Conservation (phyloP, 30 jellyfish, hydroid and myxozoan species). For the Pelagia noctiluca region DNA sequence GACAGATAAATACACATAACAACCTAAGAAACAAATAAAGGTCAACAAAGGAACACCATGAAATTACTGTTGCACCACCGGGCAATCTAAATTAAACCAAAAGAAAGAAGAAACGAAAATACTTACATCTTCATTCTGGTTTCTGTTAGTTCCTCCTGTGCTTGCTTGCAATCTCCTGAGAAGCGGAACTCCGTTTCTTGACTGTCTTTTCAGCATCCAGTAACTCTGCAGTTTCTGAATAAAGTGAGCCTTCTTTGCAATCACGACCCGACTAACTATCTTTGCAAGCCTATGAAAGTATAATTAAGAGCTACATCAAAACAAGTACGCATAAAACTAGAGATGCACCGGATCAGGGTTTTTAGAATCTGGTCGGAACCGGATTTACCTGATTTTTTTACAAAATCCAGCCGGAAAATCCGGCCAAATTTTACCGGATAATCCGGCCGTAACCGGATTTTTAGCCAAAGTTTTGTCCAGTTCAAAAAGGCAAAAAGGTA, state of each 20-base stretch:
- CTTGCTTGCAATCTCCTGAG: slow-evolving; percentile 91
- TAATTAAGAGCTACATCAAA: background rate
- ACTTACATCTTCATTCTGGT: slow-evolving; percentile 86
- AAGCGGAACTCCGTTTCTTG: slow-evolving; percentile 98
- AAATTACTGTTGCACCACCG: background rate
- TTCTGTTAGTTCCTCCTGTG: slow-evolving; percentile 78
- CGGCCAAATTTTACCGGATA: too few species aligned
- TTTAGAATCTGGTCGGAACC: background rate
- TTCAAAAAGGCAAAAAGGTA: too few species aligned
- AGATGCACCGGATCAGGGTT: background rate
- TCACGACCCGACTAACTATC: slow-evolving; percentile 92
- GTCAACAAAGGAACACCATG: background rate
- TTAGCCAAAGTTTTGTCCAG: too few species aligned
- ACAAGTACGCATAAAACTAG: background rate
- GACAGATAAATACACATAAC: too few species aligned
- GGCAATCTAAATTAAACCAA: background rate
- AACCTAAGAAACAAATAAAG: too few species aligned
- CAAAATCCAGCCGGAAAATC: background rate
- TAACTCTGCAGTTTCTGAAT: slow-evolving; percentile 95
- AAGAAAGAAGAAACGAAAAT: background rate
- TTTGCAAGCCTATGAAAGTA: slow-evolving; percentile 78
- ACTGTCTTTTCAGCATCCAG: slow-evolving; percentile 98
- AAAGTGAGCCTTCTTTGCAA: slow-evolving; percentile 91
- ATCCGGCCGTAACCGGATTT: too few species aligned
- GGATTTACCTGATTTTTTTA: too few species aligned